phyloP scores from a whole-genome alignment of 2,888 invertebrate genomes.

The Gari tellinella region DNA sequence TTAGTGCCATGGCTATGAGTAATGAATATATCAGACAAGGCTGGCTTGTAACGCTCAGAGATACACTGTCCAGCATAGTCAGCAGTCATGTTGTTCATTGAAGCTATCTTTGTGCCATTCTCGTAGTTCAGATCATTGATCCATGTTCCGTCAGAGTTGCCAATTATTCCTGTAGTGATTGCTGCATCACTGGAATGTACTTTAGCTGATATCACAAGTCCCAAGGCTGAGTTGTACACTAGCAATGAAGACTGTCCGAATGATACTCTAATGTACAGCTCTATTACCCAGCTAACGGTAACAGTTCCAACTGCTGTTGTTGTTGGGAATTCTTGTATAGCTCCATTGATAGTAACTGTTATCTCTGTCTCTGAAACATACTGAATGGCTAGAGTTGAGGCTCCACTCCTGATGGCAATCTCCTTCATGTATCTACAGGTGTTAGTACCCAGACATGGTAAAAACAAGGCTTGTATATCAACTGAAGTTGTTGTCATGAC shows the following conservation, averaged over 20 bases:
- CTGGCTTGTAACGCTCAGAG: slow-evolving; percentile 29
- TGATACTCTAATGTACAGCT: slow-evolving; percentile 52
- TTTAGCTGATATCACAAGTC: slow-evolving; percentile 55
- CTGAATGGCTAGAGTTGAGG: slow-evolving; percentile 38
- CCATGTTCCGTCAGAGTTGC: slow-evolving; percentile 64
- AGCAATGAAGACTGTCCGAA: slow-evolving; percentile 55
- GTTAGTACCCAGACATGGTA: slow-evolving; percentile 60
- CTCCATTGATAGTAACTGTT: slow-evolving; percentile 23
- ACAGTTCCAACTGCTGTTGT: slow-evolving; percentile 28
- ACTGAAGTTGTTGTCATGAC: slow-evolving; percentile 40
- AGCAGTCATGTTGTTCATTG: slow-evolving; percentile 40
- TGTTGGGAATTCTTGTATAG: slow-evolving; percentile 29
- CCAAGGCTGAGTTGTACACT: slow-evolving; percentile 53
- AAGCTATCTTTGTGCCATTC: slow-evolving; percentile 19
- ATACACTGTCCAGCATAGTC: slow-evolving; percentile 49
- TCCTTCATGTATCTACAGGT: slow-evolving; percentile 61
- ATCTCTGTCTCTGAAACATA: slow-evolving; percentile 32
- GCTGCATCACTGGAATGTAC: slow-evolving; percentile 32
- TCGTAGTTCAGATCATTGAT: slow-evolving; percentile 62
- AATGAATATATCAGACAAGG: slow-evolving; percentile 24
- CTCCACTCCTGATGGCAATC: slow-evolving; percentile 45
- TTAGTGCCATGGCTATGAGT: slow-evolving; percentile 24
- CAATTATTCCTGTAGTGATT: slow-evolving; percentile 62
- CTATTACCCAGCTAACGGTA: slow-evolving; percentile 51
- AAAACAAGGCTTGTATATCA: slow-evolving; percentile 62